Percentiles rank a stretch among this genome's conserved stretches.
phyloP scores from a whole-genome alignment of 2,797 vertebrate species.

The Syngnathus acus region DNA sequence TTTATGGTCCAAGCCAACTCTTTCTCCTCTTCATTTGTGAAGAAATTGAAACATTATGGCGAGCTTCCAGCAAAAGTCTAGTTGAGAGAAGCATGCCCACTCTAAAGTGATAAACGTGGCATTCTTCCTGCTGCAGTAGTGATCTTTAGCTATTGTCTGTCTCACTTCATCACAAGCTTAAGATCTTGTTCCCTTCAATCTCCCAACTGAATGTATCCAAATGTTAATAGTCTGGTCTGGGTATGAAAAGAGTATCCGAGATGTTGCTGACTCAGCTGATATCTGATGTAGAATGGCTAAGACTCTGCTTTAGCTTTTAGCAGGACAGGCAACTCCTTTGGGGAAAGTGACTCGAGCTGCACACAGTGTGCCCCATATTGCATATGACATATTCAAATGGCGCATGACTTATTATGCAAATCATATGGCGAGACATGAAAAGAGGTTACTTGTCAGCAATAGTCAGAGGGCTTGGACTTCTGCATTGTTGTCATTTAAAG shows the following conservation, averaged over 20 bases:
- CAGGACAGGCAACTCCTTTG: constrained; percentile 14
- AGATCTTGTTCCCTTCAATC: constrained; percentile 22
- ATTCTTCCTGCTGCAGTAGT: constrained; percentile 34
- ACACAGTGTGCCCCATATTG: constrained; percentile 17
- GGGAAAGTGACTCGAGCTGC: constrained; percentile 14
- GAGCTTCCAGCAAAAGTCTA: constrained; percentile 30
- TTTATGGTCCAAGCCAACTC: constrained; percentile 17
- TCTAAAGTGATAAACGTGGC: constrained; percentile 45
- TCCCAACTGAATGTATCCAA: constrained; percentile 40
- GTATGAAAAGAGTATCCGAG: constrained; percentile 16
- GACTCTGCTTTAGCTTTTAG: constrained; percentile 32
- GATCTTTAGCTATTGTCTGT: constrained; percentile 47
- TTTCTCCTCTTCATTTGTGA: constrained; percentile 34
- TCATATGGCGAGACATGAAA: constrained; percentile 12
- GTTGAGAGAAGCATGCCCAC: constrained; percentile 28
- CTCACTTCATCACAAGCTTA: constrained; percentile 13
- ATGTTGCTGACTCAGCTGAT: constrained; percentile 32
- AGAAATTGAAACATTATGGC: constrained; percentile 21
- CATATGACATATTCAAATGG: constrained; percentile 34
- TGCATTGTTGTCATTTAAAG: constrained; percentile 16
- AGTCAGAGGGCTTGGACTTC: constrained; percentile 12
- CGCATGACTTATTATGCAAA: constrained; percentile 31
- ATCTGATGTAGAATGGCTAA: constrained; percentile 37
- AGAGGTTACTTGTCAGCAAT: constrained; percentile 10
- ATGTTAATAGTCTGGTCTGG: constrained; percentile 43